These are phyloP conservation scores for Lepidocyrtinus sp. DNA, from an alignment of 2,888 invertebrate genomes.

Conservation along the genomic window DNA sequence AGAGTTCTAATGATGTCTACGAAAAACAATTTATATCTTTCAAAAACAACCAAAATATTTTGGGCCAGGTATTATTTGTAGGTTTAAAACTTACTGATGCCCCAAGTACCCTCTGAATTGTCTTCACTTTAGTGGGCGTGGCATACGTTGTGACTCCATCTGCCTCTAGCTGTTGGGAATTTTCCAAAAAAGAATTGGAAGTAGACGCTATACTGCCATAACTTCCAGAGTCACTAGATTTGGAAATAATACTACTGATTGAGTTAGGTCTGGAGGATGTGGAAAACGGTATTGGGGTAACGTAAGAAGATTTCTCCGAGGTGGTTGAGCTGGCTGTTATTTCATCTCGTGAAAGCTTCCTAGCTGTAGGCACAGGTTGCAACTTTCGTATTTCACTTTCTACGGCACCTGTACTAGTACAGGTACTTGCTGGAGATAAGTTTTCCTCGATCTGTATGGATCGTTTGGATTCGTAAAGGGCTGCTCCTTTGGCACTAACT, in stretches of 20 bases:
- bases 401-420: neutral
- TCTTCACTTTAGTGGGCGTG: constrained; percentile 66
- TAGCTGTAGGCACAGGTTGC: neutral
- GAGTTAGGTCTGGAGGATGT: constrained; percentile 49
- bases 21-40: constrained; percentile 15
- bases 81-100: constrained; percentile 61
- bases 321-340: neutral
- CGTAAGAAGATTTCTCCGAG: constrained; percentile 27
- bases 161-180: neutral
- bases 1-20: constrained; percentile 65
- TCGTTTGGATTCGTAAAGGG: no score
- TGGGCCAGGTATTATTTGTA: neutral
- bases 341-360: neutral
- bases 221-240: constrained; percentile 42
- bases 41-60: neutral
- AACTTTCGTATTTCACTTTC: neutral
- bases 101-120: constrained; percentile 67
- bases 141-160: constrained; percentile 1
- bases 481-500: no score
- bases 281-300: constrained; percentile 33
- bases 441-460: no score
- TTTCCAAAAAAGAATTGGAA: neutral
- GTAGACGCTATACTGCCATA: neutral
- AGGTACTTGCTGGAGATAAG: no score
- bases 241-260: constrained; percentile 50